Percentiles rank a stretch among this genome's conserved stretches.
phyloP scores from a whole-genome alignment of 2,888 invertebrate genomes.

The Escarpia spicata region DNA sequence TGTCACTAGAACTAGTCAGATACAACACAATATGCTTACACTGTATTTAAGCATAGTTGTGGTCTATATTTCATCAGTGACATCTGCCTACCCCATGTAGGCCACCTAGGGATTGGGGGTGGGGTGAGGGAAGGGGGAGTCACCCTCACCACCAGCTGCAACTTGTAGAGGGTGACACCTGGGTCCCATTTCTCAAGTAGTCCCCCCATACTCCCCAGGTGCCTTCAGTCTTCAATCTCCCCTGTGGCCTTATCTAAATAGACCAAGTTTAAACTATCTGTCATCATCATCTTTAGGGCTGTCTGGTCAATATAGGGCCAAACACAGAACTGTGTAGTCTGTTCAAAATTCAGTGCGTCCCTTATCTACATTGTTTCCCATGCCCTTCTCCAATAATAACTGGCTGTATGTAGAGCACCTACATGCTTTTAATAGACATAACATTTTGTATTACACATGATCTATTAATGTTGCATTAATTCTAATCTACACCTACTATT shows the following conservation, averaged over 20 bases:
- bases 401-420: neutral
- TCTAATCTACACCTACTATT: neutral
- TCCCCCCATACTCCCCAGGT: neutral
- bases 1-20: too few relatives aligned
- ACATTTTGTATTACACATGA: neutral
- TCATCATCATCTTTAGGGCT: neutral
- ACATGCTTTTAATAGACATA: neutral
- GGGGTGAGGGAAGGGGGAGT: too few relatives aligned
- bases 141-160: neutral
- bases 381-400: neutral
- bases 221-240: neutral
- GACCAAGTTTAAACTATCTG: neutral
- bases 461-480: neutral
- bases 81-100: neutral
- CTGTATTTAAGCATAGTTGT: neutral
- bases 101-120: neutral
- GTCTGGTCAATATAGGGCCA: neutral
- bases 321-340: neutral
- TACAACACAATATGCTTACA: neutral
- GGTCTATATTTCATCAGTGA: slow-evolving; percentile 2
- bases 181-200: neutral
- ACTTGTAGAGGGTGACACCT: neutral
- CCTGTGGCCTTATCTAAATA: neutral
- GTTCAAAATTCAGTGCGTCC: neutral
- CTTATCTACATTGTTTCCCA: too few relatives aligned